Conservation (phyloP, 2,888 invertebrate species). For the Nemurella pictetii region DNA sequence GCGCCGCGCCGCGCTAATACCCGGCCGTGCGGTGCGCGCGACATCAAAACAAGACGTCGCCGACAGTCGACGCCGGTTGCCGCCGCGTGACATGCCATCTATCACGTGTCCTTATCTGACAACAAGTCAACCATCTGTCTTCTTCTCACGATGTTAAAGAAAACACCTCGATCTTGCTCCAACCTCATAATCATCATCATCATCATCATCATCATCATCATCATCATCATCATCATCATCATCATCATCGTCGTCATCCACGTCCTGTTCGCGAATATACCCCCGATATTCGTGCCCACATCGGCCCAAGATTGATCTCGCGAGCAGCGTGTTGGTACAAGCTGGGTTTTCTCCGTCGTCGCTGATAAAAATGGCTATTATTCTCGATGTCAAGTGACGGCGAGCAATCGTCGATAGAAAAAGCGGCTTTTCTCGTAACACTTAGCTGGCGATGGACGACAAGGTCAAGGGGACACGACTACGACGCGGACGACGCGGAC, state of each 20-base stretch:
- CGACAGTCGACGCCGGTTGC: neutral
- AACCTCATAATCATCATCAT: slow-evolving; percentile 16
- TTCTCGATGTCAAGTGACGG: slow-evolving; percentile 8
- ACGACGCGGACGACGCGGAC: neutral
- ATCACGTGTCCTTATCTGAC: slow-evolving; percentile 18
- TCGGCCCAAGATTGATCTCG: neutral
- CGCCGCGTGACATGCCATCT: neutral
- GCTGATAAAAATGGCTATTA: slow-evolving; percentile 13
- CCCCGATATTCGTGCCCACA: neutral
- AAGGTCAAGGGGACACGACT: neutral
- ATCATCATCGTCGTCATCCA: neutral
- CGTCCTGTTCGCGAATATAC: neutral
- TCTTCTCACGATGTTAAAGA: neutral
- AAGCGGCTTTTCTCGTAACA: neutral
- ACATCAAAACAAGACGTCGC: neutral
- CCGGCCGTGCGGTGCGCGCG: neutral
- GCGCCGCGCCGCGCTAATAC: too few species aligned
- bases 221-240: slow-evolving; percentile 15
- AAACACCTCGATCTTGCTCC: neutral
- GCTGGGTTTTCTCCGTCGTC: neutral
- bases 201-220: neutral
- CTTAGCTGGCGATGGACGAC: too few species aligned
- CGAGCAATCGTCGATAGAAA: neutral
- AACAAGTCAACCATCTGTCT: slow-evolving; percentile 27
- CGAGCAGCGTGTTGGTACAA: neutral